A percentile compares a stretch with the other conserved stretches of the same genome.
These are phyloP conservation scores for Papilio xuthus DNA, from an alignment of 1,140 invertebrate genomes.

Conservation along the genomic window DNA sequence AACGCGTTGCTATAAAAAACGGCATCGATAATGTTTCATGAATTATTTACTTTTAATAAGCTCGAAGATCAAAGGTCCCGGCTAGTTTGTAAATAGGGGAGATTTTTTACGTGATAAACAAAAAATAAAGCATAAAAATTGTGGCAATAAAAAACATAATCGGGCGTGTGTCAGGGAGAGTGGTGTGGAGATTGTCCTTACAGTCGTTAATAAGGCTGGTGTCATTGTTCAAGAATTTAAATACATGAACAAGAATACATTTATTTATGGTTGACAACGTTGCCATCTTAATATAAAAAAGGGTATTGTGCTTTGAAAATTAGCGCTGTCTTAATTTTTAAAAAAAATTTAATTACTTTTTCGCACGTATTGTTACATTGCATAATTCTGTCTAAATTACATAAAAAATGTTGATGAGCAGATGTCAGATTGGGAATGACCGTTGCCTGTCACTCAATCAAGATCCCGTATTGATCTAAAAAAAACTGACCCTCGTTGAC, in stretches of 20 bases:
- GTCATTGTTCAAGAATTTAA: neutral
- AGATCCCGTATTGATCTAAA: conserved; percentile 56
- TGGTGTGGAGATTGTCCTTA: conserved; percentile 48
- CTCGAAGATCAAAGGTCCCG: conserved; percentile 76
- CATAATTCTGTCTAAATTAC: neutral
- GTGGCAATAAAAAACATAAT: conserved; percentile 54
- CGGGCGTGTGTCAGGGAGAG: conserved; percentile 58
- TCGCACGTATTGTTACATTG: neutral
- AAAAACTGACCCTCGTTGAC: conserved; percentile 79
- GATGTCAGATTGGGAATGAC: conserved; percentile 68
- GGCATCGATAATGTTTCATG: conserved; percentile 64
- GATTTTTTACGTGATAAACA: conserved; percentile 56
- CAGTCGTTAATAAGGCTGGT: conserved; percentile 48
- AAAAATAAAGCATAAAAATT: conserved; percentile 49
- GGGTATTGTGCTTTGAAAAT: too few species aligned
- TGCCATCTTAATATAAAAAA: too few species aligned
- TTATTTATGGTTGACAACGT: too few species aligned
- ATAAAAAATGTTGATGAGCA: conserved; percentile 33
- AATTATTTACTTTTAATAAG: conserved; percentile 81
- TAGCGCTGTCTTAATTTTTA: too few species aligned
- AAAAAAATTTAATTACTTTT: too few species aligned
- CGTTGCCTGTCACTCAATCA: conserved; percentile 78
- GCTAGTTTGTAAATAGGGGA: conserved; percentile 75
- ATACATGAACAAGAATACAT: too few species aligned
- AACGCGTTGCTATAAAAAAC: conserved; percentile 44